Base-by-base conservation (phyloP, 92 coral and sea anemone species). In the Desmophyllum pertusum region DNA sequence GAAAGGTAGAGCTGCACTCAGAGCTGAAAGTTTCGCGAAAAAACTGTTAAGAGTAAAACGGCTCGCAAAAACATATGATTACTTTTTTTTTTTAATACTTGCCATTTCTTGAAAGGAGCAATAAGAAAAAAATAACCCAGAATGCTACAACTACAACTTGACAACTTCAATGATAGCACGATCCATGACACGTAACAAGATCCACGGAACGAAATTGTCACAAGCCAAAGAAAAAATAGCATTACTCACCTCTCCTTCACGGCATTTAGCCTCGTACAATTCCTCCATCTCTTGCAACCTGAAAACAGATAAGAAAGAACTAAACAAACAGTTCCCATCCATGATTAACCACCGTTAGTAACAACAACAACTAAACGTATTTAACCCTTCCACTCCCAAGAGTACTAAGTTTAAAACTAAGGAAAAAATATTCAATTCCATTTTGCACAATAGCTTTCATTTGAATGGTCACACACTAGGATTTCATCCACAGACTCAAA, bases 261-360 rank as follows among this genome's bases (percentile, higher is more conserved):
- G 89, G 33, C 94, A 91, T 63, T 91, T 91, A 52, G 80, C 91
- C 3, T 85, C 94, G 76, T 91, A 91, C 62, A 91, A 77, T 76
- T 87, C 80, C 66, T 87, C 86, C 30, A 87, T 79, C 62, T 91
- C 94, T 30, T 84, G 87, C 42, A 87, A 78, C 83, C 93, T 89
- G 45, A 30, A 29, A 51, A 75, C 3, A 5, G 41, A 72, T 33
- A 36, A 21, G 5, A 43, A 65, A 67, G 4, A 6, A 37, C 13
- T 67, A 19, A 36, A 19, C 29, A 67, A 65, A 31, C 23, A 14
- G 42, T 15, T 10, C n/a, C 38, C 42, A 33, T 19, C 40, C 9
- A 65, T 37, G 6, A 31, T 31, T 6, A 55, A 55, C 30, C 0
- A 55, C n/a, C 21, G n/a, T 57, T 3, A 23, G 31, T 57, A 0